Evolutionary conservation across 2,797 vertebrate species (phyloP), one percentile per base, ranked within the genome.

Genomic region (Florisuga fusca): DNA sequence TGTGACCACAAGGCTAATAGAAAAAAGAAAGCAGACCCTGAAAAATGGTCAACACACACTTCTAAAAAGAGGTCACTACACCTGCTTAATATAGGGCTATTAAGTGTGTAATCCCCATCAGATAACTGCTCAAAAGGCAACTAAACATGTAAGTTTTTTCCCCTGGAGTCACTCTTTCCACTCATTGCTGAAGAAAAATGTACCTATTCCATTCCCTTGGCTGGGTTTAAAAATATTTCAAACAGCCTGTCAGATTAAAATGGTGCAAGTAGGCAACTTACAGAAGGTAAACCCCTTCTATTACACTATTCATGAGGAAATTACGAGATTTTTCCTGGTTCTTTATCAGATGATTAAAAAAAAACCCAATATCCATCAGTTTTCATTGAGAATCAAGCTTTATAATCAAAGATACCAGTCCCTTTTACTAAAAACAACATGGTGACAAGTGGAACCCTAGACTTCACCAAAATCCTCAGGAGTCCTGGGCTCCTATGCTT

Each of bases 151-250:
- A 45, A 87, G 8, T 33, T 68, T 6, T 73, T 81, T 86, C 11
- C 6, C 16, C 45, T 89, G 59, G 31, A 90, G 31, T 86, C 34
- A 10, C 11, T 90, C 78, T 91, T 94, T 91, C 87, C 83, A 77
- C 78, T 91, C 84, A 83, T 12, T 91, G 41, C 57, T 89, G 61
- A 53, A 93, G 14, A 79, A n/a, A 79, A 88, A 66, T 53, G 36
- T 53, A 77, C 41, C 62, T 76, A 69, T 90, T 91, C 74, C 58
- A 57, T 79, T 95, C 67, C 77, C 25, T 88, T 83, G 79, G 15
- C 38, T 73, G 59, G n/a, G 59, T 91, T 84, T 34, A 86, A 78
- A 95, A 90, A 41, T 78, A 72, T 91, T 95, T 89, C 92, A 73
- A 84, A 64, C 26, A 36, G 55, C 20, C 45, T 87, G 41, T 61